phyloP scores from a whole-genome alignment of 2,113 vertebrate species.

The Colinus virginianus region DNA sequence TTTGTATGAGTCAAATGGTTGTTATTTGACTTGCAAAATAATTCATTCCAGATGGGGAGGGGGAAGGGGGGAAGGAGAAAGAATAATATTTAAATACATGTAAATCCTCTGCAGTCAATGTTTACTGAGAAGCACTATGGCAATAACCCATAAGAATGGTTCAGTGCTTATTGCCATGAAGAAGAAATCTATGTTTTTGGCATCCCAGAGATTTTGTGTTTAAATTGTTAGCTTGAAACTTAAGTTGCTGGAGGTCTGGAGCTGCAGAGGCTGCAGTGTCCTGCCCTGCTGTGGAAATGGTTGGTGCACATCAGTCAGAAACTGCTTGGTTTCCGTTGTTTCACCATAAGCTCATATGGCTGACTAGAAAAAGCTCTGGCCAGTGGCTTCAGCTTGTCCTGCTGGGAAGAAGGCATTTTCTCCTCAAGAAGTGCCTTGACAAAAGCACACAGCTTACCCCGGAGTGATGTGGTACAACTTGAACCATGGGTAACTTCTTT shows the following conservation, averaged over 20 bases:
- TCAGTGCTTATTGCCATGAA: not conserved
- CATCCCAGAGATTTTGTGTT: not conserved
- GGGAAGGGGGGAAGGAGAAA: not conserved
- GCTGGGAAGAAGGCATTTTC: not conserved
- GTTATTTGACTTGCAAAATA: constrained; percentile 40
- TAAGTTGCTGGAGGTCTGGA: not conserved
- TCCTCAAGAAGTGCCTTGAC: not conserved
- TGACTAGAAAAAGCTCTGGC: not conserved
- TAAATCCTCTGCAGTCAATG: constrained; percentile 2
- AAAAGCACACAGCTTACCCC: fast-evolving
- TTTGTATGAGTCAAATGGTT: constrained; percentile 56
- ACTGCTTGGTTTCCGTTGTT: not conserved
- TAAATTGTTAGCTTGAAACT: not conserved
- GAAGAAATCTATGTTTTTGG: not conserved
- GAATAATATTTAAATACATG: constrained; percentile 28
- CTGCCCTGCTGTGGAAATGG: not conserved
- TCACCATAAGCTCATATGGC: not conserved
- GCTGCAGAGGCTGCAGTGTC: not conserved
- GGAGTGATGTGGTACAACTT: not conserved
- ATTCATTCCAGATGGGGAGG: constrained; percentile 43
- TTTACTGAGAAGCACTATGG: constrained; percentile 15
- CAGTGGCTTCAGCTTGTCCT: not conserved
- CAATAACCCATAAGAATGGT: not conserved
- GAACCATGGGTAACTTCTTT: not conserved
- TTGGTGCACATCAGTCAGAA: not conserved